Base-by-base conservation (phyloP, 2,113 vertebrate species). In the Vanacampus margaritifer region DNA sequence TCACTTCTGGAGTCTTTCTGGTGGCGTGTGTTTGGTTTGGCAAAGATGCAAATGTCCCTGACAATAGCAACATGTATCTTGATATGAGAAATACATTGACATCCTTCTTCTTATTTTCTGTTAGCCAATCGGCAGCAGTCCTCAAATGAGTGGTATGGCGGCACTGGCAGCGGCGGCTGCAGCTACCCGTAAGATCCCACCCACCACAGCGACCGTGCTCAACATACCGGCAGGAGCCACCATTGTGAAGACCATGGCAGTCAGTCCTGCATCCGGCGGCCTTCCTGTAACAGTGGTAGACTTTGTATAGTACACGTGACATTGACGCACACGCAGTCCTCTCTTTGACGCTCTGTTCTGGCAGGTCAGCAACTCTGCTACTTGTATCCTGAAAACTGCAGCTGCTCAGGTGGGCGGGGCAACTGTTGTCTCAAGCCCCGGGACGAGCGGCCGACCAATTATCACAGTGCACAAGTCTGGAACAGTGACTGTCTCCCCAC, bases 401-500 rank as follows among this genome's bases (percentile, higher is more conserved):
- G 95, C 94, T 0, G 95, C 95, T 5, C 95, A 95, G 83, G 94
- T 95, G 65, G 94, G 93, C 51, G 93, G 93, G 1, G 92, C 92
- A 0, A 89, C 92, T 4, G 36, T 60, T 37, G 91, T 89, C 0
- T 91, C 92, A 1, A 91, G 92, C 46, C 89, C 92, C 69, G 94
- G 91, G 76, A 92, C 93, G 0, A 80, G 89, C 64, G 92, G 91
- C 24, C 89, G 95, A 39, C 95, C 95, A n/a, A 97, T 97, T 77
- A 97, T 97, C 88, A 97, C 95, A 0, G 95, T 97, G 64, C 95
- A 96, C 87, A 97, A 97, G 77, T 96, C 95, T 0, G 95, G 95
- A 51, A 94, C 95, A 0, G 95, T 97, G 70, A 96, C 95, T 0
- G 95, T 97, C 70, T 94, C 95, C 9, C 95, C 96, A 84, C 95